phyloP scores from a whole-genome alignment of 2,888 invertebrate genomes.

The Blastobasis adustella region DNA sequence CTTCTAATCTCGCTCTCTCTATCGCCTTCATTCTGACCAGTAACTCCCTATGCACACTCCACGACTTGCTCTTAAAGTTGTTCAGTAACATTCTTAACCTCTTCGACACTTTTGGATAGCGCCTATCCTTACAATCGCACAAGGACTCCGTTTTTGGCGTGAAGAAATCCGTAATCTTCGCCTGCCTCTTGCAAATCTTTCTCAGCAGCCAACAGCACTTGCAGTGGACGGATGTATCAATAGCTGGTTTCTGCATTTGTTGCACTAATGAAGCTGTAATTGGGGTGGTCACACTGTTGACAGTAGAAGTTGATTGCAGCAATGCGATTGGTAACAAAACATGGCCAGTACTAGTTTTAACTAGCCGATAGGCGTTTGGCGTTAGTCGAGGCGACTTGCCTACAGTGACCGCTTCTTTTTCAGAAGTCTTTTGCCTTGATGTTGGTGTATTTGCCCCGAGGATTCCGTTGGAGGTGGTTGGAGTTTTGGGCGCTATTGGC shows the following conservation, averaged over 20 bases:
- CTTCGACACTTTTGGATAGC: constrained; percentile 39
- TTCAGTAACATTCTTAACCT: constrained; percentile 40
- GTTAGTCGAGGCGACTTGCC: too few species aligned
- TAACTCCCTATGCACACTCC: constrained; percentile 24
- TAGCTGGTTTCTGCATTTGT: background rate
- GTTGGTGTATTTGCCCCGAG: too few species aligned
- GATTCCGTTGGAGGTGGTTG: too few species aligned
- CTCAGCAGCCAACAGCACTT: constrained; percentile 43
- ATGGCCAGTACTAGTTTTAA: constrained; percentile 33
- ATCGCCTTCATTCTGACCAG: constrained; percentile 19
- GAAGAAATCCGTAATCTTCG: constrained; percentile 50
- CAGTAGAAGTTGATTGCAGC: constrained; percentile 21
- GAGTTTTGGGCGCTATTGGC: too few species aligned
- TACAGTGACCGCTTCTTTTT: too few species aligned
- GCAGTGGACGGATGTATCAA: constrained; percentile 30
- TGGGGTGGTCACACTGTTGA: constrained; percentile 19
- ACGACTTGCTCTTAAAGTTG: constrained; percentile 29
- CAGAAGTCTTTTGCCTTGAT: too few species aligned
- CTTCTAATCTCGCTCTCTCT: constrained; percentile 7
- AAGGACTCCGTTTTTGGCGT: constrained; percentile 19
- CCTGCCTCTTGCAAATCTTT: constrained; percentile 29
- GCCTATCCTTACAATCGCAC: constrained; percentile 36
- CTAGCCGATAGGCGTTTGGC: constrained; percentile 21
- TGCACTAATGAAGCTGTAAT: constrained; percentile 15
- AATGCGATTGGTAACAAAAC: constrained; percentile 32